Base-by-base conservation (phyloP, 2,113 vertebrate species). In the Menura novaehollandiae region DNA sequence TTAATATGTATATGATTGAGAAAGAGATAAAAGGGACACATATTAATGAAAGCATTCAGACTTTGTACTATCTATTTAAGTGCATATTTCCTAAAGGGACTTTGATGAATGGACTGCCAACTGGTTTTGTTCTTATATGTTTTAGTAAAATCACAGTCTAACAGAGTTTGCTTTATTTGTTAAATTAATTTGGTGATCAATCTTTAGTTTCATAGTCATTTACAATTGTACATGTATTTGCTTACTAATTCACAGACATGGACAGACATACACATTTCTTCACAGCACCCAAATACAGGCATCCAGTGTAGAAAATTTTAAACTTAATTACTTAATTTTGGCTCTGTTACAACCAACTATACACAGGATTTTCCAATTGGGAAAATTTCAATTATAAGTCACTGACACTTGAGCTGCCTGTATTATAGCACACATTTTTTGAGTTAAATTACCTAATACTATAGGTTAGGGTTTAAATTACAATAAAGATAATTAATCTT, bases 91-190 rank as follows among this genome's bases (percentile, higher is more conserved):
- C 41, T 81, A 94, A 95, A 86, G 32, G 46, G 60, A 58, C 58
- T 95, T 81, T 82, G 88, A 96, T 89, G 39, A 96, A 94, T 79
- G 33, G 64, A 69, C 82, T 94, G 20, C 21, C 73, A 96, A 82
- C 28, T 89, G 81, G 11, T 89, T 91, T 80, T 93, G 89, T 92
- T 93, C 81, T 85, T 80, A 62, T n/a, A 92, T 44, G 55, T 92
- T 89, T 80, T 66, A 79, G 24, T 56, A 71, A 85, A 97, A 92
- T 94, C 91, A 49, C 72, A 63, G 14, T 92, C 60, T 88, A 94
- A 91, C 81, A 91, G 39, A 81, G 63, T 88, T 95, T 75, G 26
- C n/a, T 78, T 81, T 71, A 59, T 91, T 87, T 66, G 85, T 74
- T 91, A 92, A 93, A 96, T 91, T 83, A 93, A 47, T 85, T 89